Conservation (phyloP, 2,888 invertebrate genomes). For the Phaonia tiefii region DNA sequence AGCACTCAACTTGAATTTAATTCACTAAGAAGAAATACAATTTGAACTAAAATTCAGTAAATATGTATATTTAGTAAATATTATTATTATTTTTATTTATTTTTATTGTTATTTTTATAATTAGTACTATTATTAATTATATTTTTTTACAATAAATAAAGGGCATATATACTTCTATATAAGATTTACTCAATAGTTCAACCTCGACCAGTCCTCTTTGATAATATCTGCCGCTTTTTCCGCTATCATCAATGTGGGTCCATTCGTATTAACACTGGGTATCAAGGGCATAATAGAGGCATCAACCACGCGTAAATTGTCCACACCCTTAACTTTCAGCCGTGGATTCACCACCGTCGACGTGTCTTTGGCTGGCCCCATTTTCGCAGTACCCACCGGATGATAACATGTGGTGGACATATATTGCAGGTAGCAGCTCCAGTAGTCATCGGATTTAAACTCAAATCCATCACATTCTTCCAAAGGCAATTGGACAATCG, state of each 20-base stretch:
- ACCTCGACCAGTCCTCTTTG: slow-evolving; percentile 81
- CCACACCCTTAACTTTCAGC: slow-evolving; percentile 82
- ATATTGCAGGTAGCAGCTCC: slow-evolving; percentile 91
- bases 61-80: too few relatives aligned
- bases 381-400: slow-evolving; percentile 85
- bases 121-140: too few relatives aligned
- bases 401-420: slow-evolving; percentile 89
- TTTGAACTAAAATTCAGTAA: too few relatives aligned
- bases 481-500: slow-evolving; percentile 68
- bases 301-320: slow-evolving; percentile 83
- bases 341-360: slow-evolving; percentile 83
- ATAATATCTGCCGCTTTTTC: slow-evolving; percentile 86
- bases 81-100: too few relatives aligned
- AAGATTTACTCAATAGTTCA: too few relatives aligned
- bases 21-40: too few relatives aligned
- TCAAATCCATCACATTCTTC: slow-evolving; percentile 70
- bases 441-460: slow-evolving; percentile 84
- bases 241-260: slow-evolving; percentile 84
- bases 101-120: too few relatives aligned
- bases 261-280: slow-evolving; percentile 84
- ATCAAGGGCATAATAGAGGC: slow-evolving; percentile 85
- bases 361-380: slow-evolving; percentile 82
- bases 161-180: too few relatives aligned
- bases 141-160: too few relatives aligned
- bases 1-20: too few relatives aligned